phyloP scores from a whole-genome alignment of 2,797 vertebrate genomes.

The Notoglanidium macrostoma region DNA sequence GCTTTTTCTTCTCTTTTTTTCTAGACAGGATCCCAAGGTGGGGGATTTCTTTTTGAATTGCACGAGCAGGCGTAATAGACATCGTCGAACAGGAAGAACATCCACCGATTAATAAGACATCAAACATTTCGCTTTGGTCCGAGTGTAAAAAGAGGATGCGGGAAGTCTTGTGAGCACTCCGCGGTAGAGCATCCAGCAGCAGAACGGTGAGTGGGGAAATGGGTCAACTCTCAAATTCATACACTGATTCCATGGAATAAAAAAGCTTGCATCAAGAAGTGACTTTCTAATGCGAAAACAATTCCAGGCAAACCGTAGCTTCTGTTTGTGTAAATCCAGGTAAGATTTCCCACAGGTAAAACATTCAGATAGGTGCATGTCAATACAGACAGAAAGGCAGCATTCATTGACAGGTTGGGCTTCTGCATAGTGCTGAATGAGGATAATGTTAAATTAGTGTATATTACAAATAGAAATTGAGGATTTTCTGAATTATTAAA shows the following conservation, averaged over 20 bases:
- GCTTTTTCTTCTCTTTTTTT: slow-evolving; percentile 1
- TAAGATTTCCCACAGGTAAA: background rate
- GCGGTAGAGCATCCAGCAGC: slow-evolving; percentile 37
- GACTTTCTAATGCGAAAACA: slow-evolving; percentile 3
- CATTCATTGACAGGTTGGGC: background rate
- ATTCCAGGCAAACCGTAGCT: background rate
- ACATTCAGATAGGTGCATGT: background rate
- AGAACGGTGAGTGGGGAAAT: slow-evolving; percentile 52
- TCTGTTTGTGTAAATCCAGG: background rate
- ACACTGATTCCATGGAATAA: slow-evolving; percentile 9
- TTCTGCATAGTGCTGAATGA: background rate
- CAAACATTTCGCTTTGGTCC: slow-evolving; percentile 27
- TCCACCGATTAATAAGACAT: slow-evolving; percentile 39
- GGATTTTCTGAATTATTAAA: background rate
- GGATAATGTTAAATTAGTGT: background rate
- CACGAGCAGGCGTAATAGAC: slow-evolving; percentile 56
- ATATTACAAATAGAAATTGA: background rate
- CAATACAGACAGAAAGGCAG: background rate
- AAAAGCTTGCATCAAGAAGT: background rate
- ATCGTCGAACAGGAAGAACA: slow-evolving; percentile 50
- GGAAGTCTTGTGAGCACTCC: slow-evolving; percentile 37
- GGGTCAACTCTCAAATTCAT: slow-evolving; percentile 56
- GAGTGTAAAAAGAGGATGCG: slow-evolving; percentile 40
- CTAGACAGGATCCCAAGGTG: slow-evolving; percentile 47
- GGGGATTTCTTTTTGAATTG: slow-evolving; percentile 66